Evolutionary conservation across 1,140 invertebrate species (phyloP).

Genomic region (Pristionchus pacificus): DNA sequence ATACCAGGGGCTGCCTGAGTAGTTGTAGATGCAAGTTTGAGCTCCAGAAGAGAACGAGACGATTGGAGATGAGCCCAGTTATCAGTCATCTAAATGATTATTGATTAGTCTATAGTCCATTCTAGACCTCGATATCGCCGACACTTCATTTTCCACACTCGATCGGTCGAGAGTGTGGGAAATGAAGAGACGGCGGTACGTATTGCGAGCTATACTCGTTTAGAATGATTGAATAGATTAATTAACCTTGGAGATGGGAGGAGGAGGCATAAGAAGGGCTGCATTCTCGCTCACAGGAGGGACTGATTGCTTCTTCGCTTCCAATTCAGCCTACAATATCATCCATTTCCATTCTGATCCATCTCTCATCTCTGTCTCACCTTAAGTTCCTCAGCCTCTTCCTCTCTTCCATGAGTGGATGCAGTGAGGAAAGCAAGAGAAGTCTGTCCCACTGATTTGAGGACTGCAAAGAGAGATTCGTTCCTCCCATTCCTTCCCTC

Average conservation of each 20-base stretch:
- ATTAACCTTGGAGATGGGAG: conserved; percentile 64
- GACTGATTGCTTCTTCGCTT: conserved; percentile 68
- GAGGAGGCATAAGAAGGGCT: conserved; percentile 74
- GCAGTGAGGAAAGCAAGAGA: conserved; percentile 87
- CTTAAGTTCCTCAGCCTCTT: conserved; percentile 74
- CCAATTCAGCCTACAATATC: no score
- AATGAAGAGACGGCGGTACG: no score
- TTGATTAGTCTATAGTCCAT: no score
- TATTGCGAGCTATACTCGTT: no score
- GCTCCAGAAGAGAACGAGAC: conserved; percentile 35
- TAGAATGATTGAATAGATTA: neutral
- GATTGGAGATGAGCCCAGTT: conserved; percentile 91
- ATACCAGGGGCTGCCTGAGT: no score
- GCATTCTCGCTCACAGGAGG: conserved; percentile 74
- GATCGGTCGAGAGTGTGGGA: no score
- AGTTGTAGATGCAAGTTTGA: neutral
- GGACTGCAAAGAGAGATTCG: conserved; percentile 60
- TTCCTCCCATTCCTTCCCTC: no score
- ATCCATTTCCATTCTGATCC: no score
- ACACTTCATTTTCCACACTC: no score
- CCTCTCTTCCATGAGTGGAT: conserved; percentile 81
- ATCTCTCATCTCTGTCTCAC: no score
- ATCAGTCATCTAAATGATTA: conserved; percentile 67
- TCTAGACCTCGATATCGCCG: no score
- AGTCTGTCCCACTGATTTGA: conserved; percentile 64